Base-by-base conservation (phyloP, 2,113 vertebrate species). In the Mandrillus leucophaeus region DNA sequence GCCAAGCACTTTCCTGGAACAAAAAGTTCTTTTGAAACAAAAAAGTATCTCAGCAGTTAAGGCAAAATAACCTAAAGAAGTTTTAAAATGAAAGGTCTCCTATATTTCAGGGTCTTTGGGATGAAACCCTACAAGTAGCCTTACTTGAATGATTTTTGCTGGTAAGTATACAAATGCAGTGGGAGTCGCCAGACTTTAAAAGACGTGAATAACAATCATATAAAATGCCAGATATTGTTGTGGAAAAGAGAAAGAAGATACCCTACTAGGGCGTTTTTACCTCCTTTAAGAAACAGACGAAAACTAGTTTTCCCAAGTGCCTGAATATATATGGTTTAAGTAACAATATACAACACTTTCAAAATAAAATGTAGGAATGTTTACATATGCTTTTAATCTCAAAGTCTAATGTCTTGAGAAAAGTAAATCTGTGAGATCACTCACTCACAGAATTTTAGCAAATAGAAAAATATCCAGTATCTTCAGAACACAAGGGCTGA, bases 71-170 rank as follows among this genome's bases (percentile, higher is more conserved):
- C 8, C 50, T 79, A 70, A 73, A 83, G 18, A 64, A 52, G 30
- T 93, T 96, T 96, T 82, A 57, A 93, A 96, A 92, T 68, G 88
- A 93, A 95, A 96, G 73, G 23, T 1, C 76, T 87, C 84, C 59
- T 96, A 1, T 55, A 40, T 84, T 83, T 90, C 6, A 22, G 86
- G n/a, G 27, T 22, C 12, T 50, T 61, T 94, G 52, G 73, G 43
- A 90, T 50, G 88, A 96, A 95, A 43, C 48, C 50, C 38, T 68
- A 4, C 57, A 55, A 81, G 45, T 38, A 89, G 59, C 61, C 40
- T 88, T 50, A 83, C 35, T 82, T 81, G 84, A 73, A 95, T 4
- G 55, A 73, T 55, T 57, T 61, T 48, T 52, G 13, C 82, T 78
- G n/a, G 12, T 84, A 88, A 64, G 79, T 86, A 52, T 8, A 57